A percentile compares a stretch with the other conserved stretches of the same genome.
phyloP scores from a whole-genome alignment of 2,888 invertebrate genomes.

The Tortricodes alternella region DNA sequence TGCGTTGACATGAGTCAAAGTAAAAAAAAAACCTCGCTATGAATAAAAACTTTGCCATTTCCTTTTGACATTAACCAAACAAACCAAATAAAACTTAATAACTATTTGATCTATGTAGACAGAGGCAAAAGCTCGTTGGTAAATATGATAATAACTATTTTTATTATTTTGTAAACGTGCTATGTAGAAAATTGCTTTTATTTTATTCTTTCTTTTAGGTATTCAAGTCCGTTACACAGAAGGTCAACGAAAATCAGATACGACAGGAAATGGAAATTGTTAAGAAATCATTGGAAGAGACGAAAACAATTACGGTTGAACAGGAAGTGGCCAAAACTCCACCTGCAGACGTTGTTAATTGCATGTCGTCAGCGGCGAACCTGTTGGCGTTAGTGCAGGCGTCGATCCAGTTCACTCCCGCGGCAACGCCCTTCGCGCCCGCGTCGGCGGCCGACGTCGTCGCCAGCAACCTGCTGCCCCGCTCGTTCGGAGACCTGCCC shows the following conservation, averaged over 20 bases:
- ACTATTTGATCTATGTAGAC: too few relatives aligned
- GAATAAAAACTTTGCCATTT: too few relatives aligned
- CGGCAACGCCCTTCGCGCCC: slow-evolving; percentile 33
- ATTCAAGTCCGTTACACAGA: slow-evolving; percentile 88
- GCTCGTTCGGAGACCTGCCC: slow-evolving; percentile 66
- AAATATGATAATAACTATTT: too few relatives aligned
- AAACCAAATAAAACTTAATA: too few relatives aligned
- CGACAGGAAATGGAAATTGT: slow-evolving; percentile 83
- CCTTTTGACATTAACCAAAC: too few relatives aligned
- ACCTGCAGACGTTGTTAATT: slow-evolving; percentile 42
- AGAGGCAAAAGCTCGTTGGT: too few relatives aligned
- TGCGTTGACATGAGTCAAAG: too few relatives aligned
- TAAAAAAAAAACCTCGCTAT: too few relatives aligned
- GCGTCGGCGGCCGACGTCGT: slow-evolving; percentile 48
- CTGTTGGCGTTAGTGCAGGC: slow-evolving; percentile 70
- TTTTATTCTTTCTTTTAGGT: slow-evolving; percentile 55
- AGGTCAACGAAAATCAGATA: slow-evolving; percentile 85
- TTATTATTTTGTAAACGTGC: too few relatives aligned
- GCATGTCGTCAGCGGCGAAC: slow-evolving; percentile 62
- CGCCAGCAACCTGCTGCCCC: slow-evolving; percentile 53
- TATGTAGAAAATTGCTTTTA: too few relatives aligned
- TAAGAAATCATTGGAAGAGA: slow-evolving; percentile 68
- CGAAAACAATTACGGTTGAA: slow-evolving; percentile 40
- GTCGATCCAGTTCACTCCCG: slow-evolving; percentile 55
- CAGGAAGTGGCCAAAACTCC: slow-evolving; percentile 27